These are phyloP conservation scores for Leiothrix lutea DNA, from an alignment of 2,113 vertebrate genomes.

Conservation along the genomic window DNA sequence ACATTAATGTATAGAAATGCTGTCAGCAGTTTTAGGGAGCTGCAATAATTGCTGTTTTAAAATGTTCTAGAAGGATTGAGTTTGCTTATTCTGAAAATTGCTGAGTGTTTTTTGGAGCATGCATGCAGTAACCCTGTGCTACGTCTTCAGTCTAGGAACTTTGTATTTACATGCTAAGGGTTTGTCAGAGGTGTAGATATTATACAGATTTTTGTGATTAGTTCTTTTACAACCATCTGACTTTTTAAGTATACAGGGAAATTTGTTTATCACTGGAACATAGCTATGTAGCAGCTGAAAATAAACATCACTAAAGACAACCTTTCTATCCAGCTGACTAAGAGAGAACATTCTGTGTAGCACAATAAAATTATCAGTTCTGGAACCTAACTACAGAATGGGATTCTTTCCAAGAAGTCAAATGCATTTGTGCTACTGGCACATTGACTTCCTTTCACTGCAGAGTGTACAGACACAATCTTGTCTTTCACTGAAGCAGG, in stretches of 20 bases:
- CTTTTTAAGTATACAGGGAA: not conserved
- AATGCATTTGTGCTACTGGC: not conserved
- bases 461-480: accelerated
- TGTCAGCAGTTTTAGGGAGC: not conserved
- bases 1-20: not conserved
- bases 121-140: not conserved
- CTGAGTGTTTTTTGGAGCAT: not conserved
- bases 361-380: not conserved
- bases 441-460: accelerated
- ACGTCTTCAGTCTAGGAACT: not conserved
- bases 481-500: not conserved
- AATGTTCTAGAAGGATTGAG: not conserved
- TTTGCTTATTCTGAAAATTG: not conserved
- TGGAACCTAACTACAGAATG: not conserved
- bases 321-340: not conserved
- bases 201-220: not conserved
- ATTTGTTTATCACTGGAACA: not conserved
- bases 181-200: not conserved
- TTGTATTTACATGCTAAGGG: not conserved
- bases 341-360: not conserved
- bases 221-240: not conserved
- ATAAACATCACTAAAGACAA: not conserved
- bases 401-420: not conserved
- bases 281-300: not conserved
- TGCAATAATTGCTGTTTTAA: not conserved